Conservation (phyloP, 2,113 vertebrate genomes). For the Polypterus bichir region DNA sequence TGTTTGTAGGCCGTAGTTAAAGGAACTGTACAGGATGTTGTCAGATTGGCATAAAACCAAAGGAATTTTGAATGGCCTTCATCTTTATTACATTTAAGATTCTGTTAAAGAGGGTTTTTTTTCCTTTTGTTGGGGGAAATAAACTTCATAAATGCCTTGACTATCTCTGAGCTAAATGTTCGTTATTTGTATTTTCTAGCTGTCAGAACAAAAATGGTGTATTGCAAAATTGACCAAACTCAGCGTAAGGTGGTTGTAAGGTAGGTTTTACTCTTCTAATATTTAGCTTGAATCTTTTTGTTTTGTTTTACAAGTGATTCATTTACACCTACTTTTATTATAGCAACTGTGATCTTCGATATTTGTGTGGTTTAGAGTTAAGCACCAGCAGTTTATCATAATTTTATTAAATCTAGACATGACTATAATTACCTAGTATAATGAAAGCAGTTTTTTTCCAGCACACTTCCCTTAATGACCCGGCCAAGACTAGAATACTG, state of each 20-base stretch:
- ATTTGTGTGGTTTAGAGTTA: conserved; percentile 47
- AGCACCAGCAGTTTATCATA: conserved; percentile 69
- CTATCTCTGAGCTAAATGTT: conserved; percentile 5
- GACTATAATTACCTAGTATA: conserved; percentile 73
- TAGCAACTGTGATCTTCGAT: conserved; percentile 41
- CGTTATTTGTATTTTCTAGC: conserved; percentile 48
- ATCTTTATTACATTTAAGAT: conserved; percentile 11
- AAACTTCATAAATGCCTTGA: not conserved
- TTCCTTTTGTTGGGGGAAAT: not conserved
- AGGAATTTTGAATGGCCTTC: conserved; percentile 18
- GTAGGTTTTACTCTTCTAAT: conserved; percentile 56
- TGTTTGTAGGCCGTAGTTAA: conserved; percentile 22
- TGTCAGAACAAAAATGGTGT: conserved; percentile 96
- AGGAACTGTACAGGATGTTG: conserved; percentile 26
- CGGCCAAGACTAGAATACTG: conserved; percentile 61
- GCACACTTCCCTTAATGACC: conserved; percentile 77
- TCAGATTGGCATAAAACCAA: conserved; percentile 17
- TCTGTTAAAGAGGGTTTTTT: not conserved
- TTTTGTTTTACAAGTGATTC: conserved; percentile 33
- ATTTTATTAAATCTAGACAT: conserved; percentile 69
- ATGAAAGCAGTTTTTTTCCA: conserved; percentile 75
- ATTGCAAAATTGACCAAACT: conserved; percentile 98
- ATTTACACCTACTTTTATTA: conserved; percentile 21
- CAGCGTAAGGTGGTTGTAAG: conserved; percentile 93
- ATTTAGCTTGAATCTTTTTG: conserved; percentile 36